Evolutionary conservation across 1,140 invertebrate genomes (phyloP).

Genomic region (Bradysia coprophila): DNA sequence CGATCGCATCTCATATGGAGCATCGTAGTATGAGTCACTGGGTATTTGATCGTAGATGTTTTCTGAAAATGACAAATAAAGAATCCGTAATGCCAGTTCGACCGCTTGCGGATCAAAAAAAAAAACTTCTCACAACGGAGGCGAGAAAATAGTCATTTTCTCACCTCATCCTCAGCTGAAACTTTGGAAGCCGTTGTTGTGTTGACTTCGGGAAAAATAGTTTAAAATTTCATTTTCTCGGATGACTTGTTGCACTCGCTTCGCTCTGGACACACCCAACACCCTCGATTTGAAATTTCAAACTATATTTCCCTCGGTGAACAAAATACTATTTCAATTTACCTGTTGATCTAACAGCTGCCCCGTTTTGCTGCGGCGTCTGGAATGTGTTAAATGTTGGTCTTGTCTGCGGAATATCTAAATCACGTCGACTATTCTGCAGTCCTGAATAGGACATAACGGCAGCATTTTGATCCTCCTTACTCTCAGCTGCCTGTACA

Average conservation of each 20-base stretch:
- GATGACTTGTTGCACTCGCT: no score
- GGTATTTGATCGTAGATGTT: slow-evolving; percentile 25
- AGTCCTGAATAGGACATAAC: slow-evolving; percentile 65
- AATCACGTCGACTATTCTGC: slow-evolving; percentile 16
- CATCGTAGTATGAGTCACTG: slow-evolving; percentile 26
- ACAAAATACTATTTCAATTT: not conserved
- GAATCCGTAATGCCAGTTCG: not conserved
- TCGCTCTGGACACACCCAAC: no score
- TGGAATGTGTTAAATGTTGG: slow-evolving; percentile 24
- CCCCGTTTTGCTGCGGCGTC: slow-evolving; percentile 3
- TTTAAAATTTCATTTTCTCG: no score
- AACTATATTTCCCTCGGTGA: no score
- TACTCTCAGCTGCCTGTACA: slow-evolving; percentile 61
- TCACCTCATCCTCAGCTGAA: no score
- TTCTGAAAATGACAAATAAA: slow-evolving; percentile 8
- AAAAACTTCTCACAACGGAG: no score
- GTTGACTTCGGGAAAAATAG: no score
- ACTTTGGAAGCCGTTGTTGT: no score
- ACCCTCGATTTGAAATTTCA: no score
- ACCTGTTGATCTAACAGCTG: slow-evolving; percentile 8
- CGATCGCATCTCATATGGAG: slow-evolving; percentile 35
- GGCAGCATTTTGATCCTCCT: slow-evolving; percentile 66
- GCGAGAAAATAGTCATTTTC: no score
- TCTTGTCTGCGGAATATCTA: slow-evolving; percentile 13
- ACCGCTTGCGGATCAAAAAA: not conserved